phyloP scores from a whole-genome alignment of 37 sponge, comb jelly and placozoan genomes.

The Diacarnus erythraeanus region DNA sequence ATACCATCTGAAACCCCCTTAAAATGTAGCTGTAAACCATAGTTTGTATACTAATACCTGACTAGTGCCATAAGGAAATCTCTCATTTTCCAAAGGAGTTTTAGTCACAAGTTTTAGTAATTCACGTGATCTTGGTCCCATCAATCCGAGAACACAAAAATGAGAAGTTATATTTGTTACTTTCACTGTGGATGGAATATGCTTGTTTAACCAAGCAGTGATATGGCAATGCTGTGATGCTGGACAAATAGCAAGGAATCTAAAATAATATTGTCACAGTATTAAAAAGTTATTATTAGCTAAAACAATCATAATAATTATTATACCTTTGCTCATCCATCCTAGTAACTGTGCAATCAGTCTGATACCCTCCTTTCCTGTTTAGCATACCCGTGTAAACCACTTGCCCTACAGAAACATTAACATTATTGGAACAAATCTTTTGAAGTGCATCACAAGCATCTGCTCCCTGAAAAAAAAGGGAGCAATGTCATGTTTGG shows the following conservation, averaged over 20 bases:
- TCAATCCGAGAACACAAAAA: slow-evolving; percentile 44
- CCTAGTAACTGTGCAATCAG: slow-evolving; percentile 62
- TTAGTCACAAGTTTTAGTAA: slow-evolving; percentile 34
- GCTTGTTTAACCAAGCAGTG: slow-evolving; percentile 30
- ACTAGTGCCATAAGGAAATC: slow-evolving; percentile 52
- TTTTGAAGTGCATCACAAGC: slow-evolving; percentile 32
- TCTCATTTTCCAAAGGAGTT: slow-evolving; percentile 23
- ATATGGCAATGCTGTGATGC: slow-evolving; percentile 22
- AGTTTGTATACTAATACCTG: slow-evolving; percentile 35
- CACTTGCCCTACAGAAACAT: slow-evolving; percentile 43
- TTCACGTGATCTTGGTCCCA: slow-evolving; percentile 49
- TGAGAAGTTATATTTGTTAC: slow-evolving; percentile 28
- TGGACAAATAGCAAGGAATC: slow-evolving; percentile 38
- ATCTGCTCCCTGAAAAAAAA: slow-evolving; percentile 35
- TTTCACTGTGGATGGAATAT: slow-evolving; percentile 31
- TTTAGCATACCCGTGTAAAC: slow-evolving; percentile 88
- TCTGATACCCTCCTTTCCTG: slow-evolving; percentile 71
- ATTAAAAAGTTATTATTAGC: background rate
- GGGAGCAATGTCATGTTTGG: background rate
- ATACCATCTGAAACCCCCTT: too few relatives aligned
- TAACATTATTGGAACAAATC: slow-evolving; percentile 51
- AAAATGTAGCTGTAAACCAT: too few relatives aligned
- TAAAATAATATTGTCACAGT: background rate
- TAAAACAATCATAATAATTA: background rate
- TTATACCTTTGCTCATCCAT: slow-evolving; percentile 42